Evolutionary conservation across 2,888 invertebrate species (phyloP).

Genomic region (Pachymerium ferrugineum): DNA sequence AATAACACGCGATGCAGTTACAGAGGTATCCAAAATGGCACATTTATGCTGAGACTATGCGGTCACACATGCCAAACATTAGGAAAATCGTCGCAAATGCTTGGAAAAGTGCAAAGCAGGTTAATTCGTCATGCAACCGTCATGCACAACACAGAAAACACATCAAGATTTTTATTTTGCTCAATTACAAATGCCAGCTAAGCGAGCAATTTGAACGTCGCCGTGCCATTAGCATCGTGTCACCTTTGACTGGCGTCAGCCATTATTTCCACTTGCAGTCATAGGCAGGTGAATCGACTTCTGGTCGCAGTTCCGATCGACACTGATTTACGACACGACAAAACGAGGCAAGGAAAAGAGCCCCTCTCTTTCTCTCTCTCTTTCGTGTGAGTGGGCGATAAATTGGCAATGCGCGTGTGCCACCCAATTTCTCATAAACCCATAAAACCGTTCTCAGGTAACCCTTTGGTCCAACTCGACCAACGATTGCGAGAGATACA

Average conservation of each 20-base stretch:
- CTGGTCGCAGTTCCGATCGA: not conserved
- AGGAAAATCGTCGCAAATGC: too few species aligned
- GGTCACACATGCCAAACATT: too few species aligned
- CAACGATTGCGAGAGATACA: not conserved
- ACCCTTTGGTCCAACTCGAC: conserved; percentile 2
- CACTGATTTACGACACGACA: conserved; percentile 9
- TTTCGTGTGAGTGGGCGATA: not conserved
- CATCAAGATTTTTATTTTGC: conserved; percentile 2
- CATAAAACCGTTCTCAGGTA: not conserved
- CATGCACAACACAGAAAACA: conserved; percentile 15
- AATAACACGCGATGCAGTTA: not conserved
- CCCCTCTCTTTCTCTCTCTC: too few species aligned
- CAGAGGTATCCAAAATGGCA: too few species aligned
- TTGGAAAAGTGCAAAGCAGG: not conserved
- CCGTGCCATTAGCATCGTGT: conserved; percentile 9
- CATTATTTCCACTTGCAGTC: conserved; percentile 1
- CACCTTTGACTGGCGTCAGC: conserved; percentile 23
- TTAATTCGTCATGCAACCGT: conserved; percentile 27
- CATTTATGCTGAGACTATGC: too few species aligned
- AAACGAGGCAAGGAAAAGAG: too few species aligned
- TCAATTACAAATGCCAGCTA: not conserved
- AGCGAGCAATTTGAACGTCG: conserved; percentile 6
- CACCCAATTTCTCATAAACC: conserved; percentile 19
- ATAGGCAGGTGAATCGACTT: conserved; percentile 19
- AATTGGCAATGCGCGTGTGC: conserved; percentile 11